These are phyloP conservation scores for Hesperophylax magnus DNA, from an alignment of 1,140 invertebrate genomes.

Conservation along the genomic window DNA sequence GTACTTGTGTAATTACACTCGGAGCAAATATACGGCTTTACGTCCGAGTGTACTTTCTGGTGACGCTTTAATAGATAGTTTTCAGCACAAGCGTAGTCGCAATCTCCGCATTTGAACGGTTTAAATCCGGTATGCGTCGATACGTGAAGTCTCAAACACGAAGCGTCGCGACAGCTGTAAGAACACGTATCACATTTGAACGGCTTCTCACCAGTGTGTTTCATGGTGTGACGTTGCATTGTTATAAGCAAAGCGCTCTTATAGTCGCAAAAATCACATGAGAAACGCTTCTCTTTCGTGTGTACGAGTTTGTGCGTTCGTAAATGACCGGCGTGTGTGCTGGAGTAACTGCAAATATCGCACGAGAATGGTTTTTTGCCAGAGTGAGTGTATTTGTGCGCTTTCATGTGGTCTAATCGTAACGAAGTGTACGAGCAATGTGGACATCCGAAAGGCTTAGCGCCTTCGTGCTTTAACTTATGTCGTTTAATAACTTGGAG, in stretches of 20 bases:
- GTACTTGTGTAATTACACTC: background rate
- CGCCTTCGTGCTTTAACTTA: slow-evolving; percentile 5
- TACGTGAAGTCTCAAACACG: background rate
- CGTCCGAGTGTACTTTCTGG: background rate
- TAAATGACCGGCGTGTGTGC: background rate
- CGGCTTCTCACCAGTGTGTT: slow-evolving; percentile 1
- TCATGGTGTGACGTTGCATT: background rate
- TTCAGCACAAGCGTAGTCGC: background rate
- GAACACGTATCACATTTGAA: background rate
- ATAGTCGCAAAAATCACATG: slow-evolving; percentile 11
- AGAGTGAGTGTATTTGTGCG: slow-evolving; percentile 76
- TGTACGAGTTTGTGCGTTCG: slow-evolving; percentile 18
- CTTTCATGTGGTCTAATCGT: slow-evolving; percentile 16
- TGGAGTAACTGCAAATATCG: slow-evolving; percentile 61
- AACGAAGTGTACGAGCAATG: background rate
- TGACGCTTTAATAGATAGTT: background rate
- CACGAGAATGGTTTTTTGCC: slow-evolving; percentile 70
- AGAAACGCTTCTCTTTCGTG: slow-evolving; percentile 6
- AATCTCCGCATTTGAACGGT: slow-evolving; percentile 8
- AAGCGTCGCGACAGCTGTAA: background rate
- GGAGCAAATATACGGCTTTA: background rate
- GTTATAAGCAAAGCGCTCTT: slow-evolving; percentile 5
- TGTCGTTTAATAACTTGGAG: slow-evolving; percentile 15
- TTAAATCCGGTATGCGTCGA: background rate
- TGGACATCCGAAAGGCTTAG: slow-evolving; percentile 6